These are phyloP conservation scores for Chalcis sispes DNA, from an alignment of 2,888 invertebrate species.

Conservation along the genomic window DNA sequence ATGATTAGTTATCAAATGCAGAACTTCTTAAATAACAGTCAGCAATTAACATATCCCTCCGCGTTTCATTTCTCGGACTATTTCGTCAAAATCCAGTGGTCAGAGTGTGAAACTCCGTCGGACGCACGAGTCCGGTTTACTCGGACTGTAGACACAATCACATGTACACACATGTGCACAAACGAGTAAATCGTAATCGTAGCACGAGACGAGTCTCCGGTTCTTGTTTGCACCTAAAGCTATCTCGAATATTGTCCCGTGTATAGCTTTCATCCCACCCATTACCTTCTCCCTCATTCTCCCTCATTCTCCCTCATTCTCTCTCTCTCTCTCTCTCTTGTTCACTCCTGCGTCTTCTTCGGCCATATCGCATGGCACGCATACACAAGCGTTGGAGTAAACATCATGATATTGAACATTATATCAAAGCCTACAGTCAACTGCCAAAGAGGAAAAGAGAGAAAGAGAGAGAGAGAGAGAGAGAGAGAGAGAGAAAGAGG, in stretches of 20 bases:
- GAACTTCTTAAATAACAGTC: no score
- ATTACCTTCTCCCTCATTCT: not conserved
- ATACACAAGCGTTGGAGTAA: no score
- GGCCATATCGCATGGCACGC: no score
- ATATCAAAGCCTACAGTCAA: conserved; percentile 8
- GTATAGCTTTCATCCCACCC: no score
- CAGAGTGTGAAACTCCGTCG: no score
- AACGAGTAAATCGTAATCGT: not conserved
- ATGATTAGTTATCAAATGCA: no score
- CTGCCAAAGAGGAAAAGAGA: conserved; percentile 21
- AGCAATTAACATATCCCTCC: not conserved
- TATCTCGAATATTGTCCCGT: conserved; percentile 22
- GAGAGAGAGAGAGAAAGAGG: conserved; percentile 38
- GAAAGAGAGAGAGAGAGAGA: conserved; percentile 36
- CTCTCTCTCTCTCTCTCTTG: no score
- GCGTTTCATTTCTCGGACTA: not conserved
- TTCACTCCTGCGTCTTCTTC: conserved; percentile 17
- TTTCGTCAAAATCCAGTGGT: not conserved
- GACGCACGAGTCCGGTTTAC: not conserved
- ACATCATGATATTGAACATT: no score
- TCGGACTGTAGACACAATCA: not conserved
- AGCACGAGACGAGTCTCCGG: not conserved
- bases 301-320: no score
- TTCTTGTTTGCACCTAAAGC: conserved; percentile 31
- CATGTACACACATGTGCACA: not conserved